Conservation (phyloP, 2,113 vertebrate species). For the Paratilapia polleni region DNA sequence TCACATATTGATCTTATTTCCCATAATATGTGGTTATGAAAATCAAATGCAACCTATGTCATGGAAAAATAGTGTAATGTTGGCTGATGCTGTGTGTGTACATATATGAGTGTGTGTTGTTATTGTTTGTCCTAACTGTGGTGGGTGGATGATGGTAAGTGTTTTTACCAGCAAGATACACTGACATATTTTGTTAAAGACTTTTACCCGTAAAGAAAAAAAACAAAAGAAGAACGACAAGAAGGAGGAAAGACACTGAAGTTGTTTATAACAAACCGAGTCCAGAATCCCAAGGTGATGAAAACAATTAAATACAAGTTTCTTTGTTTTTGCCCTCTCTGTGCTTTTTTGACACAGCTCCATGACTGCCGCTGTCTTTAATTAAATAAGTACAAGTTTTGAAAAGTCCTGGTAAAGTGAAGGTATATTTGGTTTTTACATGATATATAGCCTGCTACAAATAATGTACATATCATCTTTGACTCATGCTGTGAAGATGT, state of each 20-base stretch:
- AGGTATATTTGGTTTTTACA: background rate
- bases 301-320: background rate
- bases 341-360: background rate
- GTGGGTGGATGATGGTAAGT: background rate
- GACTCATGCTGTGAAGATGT: no score
- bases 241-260: background rate
- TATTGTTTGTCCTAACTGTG: slow-evolving; percentile 1
- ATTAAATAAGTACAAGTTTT: background rate
- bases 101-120: background rate
- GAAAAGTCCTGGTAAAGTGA: background rate
- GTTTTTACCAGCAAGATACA: background rate
- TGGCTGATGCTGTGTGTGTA: background rate
- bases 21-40: slow-evolving; percentile 19
- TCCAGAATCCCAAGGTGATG: background rate
- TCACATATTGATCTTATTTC: slow-evolving; percentile 40
- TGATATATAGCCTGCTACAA: background rate
- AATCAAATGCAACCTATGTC: slow-evolving; percentile 36
- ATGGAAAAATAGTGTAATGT: slow-evolving; percentile 47
- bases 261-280: background rate
- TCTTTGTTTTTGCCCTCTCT: background rate
- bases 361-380: background rate
- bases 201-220: background rate
- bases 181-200: slow-evolving; percentile 12
- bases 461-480: background rate
- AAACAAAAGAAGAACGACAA: background rate